Evolutionary conservation across 2,888 invertebrate genomes (phyloP), one percentile per base, ranked within the genome.

Genomic region (Strigamia maritima): DNA sequence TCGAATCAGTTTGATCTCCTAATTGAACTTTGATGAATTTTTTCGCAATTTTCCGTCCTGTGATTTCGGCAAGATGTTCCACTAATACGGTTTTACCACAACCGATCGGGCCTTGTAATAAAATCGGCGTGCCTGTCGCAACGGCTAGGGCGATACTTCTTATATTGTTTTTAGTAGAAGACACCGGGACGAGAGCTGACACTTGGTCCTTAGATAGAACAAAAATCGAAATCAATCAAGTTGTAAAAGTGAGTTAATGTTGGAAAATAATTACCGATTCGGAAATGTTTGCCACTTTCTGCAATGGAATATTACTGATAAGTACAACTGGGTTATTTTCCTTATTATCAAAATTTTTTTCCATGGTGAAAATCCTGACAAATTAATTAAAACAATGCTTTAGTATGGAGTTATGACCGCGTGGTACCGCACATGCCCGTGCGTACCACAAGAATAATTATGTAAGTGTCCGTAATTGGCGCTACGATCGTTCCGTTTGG

Each of bases 1-100:
- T 94, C 78, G 96, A 93, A 85, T 99, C 98, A 1, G 96, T 96
- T 87, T 99, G 96, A 87, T 98, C 98, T 7, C 98, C 97, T 38
- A 99, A 88, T 84, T 99, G 98, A 31, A 99, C 92, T 86, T 95
- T 94, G 81, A 94, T 89, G 78, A 94, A 90, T 76, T 89, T 88
- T 40, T 88, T 86, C 40, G 84, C 83, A 19, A 84, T 82, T 2
- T 80, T 82, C 14, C 84, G 82, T 70, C 95, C 94, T 1, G 94
- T 94, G 81, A 92, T 87, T n/a, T 88, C 87, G 0, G 97, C 96
- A 80, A 97, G 87, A 86, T 94, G 92, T 84, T 96, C 94, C 12
- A 97, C 92, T 3, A 98, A 85, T 0, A 92, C 91, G 0, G 98
- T 97, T 88, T 99, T 99, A 0, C 98, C 98, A 82, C 94, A 93